Evolutionary conservation across 1,140 invertebrate genomes (phyloP), one percentile per base, ranked within the genome.

Genomic region (Diorhabda carinulata): DNA sequence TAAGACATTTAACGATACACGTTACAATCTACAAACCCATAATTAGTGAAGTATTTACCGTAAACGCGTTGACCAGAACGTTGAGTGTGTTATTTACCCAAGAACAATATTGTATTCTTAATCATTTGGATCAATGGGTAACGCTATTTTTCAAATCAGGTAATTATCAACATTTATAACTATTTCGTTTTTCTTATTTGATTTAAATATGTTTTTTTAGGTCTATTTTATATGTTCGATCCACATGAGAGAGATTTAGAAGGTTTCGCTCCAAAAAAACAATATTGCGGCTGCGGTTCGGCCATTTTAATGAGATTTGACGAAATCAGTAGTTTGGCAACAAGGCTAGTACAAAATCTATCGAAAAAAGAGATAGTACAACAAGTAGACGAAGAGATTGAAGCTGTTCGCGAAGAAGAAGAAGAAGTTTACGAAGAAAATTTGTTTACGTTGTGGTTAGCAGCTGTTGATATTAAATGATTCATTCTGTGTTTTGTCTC

Each of bases 221-320:
- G 76, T 5, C 67, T 65, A 3, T 81, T 71, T 63, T 81, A 73
- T 52, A 58, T 80, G 42, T 81, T 81, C 61, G 79, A 79, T 72
- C 79, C 79, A 0, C 73, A 78, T 61, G 75, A 75, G 40, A 68
- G 76, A 10, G 70, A 76, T 56, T 60, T 76, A 8, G 64, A 73
- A 47, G 77, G 77, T 44, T 71, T 45, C 57, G n/a, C 45, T 5
- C 3, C 57, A 3, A 44, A 10, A 9, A 40, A 44, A 40, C 58
- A 63, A 3, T 52, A n/a, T n/a, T 52, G 47, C 2, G 47, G 62
- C 41, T 7, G n/a, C 4, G 73, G 71, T 9, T 64, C 68, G n/a
- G 73, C 71, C 4, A 64, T 69, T 2, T 70, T 75, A 2, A 43
- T 73, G 0, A 57, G 70, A 41, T 75, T 72, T 57, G 71, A 75